phyloP scores from a whole-genome alignment of 2,888 invertebrate genomes.

The Plagiodera versicolora region DNA sequence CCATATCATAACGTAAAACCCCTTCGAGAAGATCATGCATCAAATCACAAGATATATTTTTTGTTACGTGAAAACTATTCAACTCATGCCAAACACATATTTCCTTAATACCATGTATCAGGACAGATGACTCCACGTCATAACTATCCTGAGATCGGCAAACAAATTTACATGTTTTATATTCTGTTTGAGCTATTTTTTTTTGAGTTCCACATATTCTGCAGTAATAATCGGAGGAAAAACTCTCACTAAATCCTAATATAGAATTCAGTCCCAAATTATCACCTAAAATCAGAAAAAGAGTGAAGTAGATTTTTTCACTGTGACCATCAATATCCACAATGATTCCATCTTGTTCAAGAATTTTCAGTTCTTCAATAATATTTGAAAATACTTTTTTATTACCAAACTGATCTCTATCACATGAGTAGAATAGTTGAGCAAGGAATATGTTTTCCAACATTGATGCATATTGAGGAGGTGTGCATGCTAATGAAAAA shows the following conservation, averaged over 20 bases:
- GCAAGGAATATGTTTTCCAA: constrained; percentile 30
- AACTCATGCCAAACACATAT: constrained; percentile 13
- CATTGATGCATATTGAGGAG: constrained; percentile 16
- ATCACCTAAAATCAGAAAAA: constrained; percentile 25
- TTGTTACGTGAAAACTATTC: constrained; percentile 7
- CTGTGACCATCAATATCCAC: constrained; percentile 10
- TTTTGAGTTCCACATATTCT: constrained; percentile 16
- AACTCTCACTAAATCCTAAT: constrained; percentile 23
- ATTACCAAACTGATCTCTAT: constrained; percentile 23
- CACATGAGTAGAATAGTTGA: constrained; percentile 17
- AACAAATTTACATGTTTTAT: constrained; percentile 5
- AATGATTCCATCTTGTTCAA: constrained; percentile 24
- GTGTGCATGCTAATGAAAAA: constrained; percentile 16
- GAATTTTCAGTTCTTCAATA: constrained; percentile 21
- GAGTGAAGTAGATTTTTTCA: constrained; percentile 18
- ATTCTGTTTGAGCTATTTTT: constrained; percentile 12
- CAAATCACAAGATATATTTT: constrained; percentile 17
- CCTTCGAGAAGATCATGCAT: constrained; percentile 23
- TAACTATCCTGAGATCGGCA: constrained; percentile 17
- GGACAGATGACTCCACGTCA: not conserved
- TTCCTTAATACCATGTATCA: constrained; percentile 13
- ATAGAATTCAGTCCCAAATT: constrained; percentile 25
- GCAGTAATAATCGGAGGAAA: constrained; percentile 20
- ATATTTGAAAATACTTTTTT: constrained; percentile 23
- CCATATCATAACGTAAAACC: constrained; percentile 19